Percentiles rank a stretch among this genome's conserved stretches.
Conservation (phyloP, 2,113 vertebrate species). For the Cynoglossus semilaevis region DNA sequence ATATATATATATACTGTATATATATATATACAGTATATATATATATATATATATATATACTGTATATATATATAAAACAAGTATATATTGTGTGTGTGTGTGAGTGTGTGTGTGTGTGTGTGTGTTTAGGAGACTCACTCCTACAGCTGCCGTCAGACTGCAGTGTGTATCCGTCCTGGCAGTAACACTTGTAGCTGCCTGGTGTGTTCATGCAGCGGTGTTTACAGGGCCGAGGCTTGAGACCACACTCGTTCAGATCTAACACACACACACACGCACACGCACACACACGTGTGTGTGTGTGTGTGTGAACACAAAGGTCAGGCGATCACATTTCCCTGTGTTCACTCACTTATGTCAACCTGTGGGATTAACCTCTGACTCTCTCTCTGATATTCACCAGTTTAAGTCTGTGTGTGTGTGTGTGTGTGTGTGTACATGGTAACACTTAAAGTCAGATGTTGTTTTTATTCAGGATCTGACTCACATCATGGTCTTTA, state of each 20-base stretch:
- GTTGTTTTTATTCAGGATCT: conserved; percentile 52
- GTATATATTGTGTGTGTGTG: conserved; percentile 4
- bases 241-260: conserved; percentile 94
- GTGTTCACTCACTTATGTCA: conserved; percentile 25
- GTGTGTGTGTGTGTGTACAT: neutral
- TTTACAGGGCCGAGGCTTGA: conserved; percentile 88
- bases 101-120: neutral
- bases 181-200: conserved; percentile 95
- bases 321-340: conserved; percentile 5
- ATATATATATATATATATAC: too few species aligned
- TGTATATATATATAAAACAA: too few species aligned
- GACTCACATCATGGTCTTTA: conserved; percentile 51
- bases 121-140: conserved; percentile 77
- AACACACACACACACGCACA: conserved; percentile 34
- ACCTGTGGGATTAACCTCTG: conserved; percentile 43
- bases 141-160: conserved; percentile 84
- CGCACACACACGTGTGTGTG: conserved; percentile 11
- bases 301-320: conserved; percentile 10
- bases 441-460: conserved; percentile 34
- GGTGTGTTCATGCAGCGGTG: conserved; percentile 94
- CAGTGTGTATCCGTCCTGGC: conserved; percentile 82
- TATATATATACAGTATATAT: too few species aligned
- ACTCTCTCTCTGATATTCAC: conserved; percentile 5
- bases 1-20: too few species aligned
- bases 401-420: neutral